Evolutionary conservation across 2,797 vertebrate genomes (phyloP).

Genomic region (Enteromius trimaculatus): DNA sequence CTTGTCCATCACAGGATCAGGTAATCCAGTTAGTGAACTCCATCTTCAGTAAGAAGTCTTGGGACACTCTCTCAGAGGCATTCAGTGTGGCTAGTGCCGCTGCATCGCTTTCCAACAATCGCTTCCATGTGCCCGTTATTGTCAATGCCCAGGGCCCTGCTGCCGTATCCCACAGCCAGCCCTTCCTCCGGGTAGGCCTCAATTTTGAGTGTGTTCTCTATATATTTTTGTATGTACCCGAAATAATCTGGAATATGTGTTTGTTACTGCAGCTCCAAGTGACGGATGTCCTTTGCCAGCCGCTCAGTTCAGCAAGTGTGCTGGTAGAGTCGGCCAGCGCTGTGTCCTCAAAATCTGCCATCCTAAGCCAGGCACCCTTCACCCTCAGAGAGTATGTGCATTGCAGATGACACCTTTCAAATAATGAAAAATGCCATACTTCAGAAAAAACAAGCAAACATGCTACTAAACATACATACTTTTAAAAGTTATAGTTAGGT

Average conservation of each 20-base stretch:
- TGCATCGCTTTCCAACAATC: conserved; percentile 86
- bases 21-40: conserved; percentile 95
- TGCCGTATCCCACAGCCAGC: conserved; percentile 90
- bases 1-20: conserved; percentile 84
- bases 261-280: conserved; percentile 85
- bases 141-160: conserved; percentile 85
- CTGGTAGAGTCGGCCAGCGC: conserved; percentile 86
- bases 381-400: conserved; percentile 81
- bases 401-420: not conserved
- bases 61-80: conserved; percentile 89
- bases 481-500: not conserved
- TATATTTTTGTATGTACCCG: not conserved
- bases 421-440: not conserved
- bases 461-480: not conserved
- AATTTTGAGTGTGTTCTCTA: not conserved
- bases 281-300: conserved; percentile 90
- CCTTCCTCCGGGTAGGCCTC: conserved; percentile 82
- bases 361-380: conserved; percentile 88
- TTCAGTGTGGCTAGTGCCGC: conserved; percentile 91
- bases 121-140: conserved; percentile 89
- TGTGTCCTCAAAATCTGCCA: conserved; percentile 81
- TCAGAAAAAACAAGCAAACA: not conserved
- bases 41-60: conserved; percentile 96
- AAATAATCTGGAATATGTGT: not conserved
- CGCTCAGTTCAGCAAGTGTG: conserved; percentile 86